These are phyloP conservation scores for Bugulina stolonifera DNA, from an alignment of 2,888 invertebrate species.

Conservation along the genomic window DNA sequence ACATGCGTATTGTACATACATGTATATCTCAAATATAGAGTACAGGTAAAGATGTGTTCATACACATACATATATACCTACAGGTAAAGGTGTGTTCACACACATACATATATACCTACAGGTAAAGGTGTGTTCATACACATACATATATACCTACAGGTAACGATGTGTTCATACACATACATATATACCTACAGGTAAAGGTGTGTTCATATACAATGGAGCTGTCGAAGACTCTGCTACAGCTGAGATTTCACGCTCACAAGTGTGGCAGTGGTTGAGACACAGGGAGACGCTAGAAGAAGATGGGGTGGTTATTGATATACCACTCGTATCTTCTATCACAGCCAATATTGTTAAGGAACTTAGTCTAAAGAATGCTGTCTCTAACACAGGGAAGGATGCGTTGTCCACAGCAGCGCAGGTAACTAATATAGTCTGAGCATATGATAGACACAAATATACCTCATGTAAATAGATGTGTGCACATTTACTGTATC, in stretches of 20 bases:
- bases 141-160: too few species aligned
- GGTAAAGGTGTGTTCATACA: too few species aligned
- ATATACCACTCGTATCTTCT: neutral
- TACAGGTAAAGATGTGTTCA: too few species aligned
- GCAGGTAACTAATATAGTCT: too few species aligned
- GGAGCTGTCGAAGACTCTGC: slow-evolving; percentile 68
- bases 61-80: too few species aligned
- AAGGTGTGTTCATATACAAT: slow-evolving; percentile 63
- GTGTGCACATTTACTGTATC: too few species aligned
- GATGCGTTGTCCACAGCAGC: neutral
- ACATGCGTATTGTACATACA: too few species aligned
- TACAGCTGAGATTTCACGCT: slow-evolving; percentile 68
- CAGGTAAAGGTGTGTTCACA: too few species aligned
- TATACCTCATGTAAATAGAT: too few species aligned
- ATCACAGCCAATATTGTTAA: neutral
- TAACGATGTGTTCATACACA: neutral
- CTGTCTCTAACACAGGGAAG: neutral
- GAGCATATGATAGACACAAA: too few species aligned
- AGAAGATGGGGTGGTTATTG: slow-evolving; percentile 51
- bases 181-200: slow-evolving; percentile 33
- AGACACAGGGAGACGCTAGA: slow-evolving; percentile 61
- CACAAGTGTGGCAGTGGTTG: slow-evolving; percentile 63
- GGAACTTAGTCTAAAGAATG: neutral
- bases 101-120: neutral
- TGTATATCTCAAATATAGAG: too few species aligned